A percentile compares a stretch with the other conserved stretches of the same genome.
Conservation (phyloP, 2,113 vertebrate genomes). For the Thryonomys swinderianus region DNA sequence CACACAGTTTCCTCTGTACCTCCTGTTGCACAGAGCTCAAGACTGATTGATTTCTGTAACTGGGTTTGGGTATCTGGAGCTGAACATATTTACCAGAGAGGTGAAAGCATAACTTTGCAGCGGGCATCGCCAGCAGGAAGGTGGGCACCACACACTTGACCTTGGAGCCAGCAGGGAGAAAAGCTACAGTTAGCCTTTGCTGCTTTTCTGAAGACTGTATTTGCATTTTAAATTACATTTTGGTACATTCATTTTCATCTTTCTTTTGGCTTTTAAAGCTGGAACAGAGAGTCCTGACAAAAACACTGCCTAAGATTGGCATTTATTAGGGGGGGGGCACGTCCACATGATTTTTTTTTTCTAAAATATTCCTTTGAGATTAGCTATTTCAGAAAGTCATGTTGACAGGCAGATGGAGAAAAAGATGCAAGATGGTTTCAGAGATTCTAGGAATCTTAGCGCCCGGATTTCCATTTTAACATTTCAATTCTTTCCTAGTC, state of each 20-base stretch:
- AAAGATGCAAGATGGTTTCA: conserved; percentile 61
- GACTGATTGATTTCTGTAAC: not conserved
- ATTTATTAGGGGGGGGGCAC: conserved; percentile 52
- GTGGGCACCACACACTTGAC: conserved; percentile 50
- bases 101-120: conserved; percentile 74
- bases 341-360: conserved; percentile 52
- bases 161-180: conserved; percentile 52
- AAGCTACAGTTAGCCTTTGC: conserved; percentile 71
- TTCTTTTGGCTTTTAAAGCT: conserved; percentile 79
- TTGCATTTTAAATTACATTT: conserved; percentile 86
- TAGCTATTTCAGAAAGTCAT: conserved; percentile 68
- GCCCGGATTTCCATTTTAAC: conserved; percentile 73
- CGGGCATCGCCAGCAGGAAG: conserved; percentile 71
- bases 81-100: conserved; percentile 75
- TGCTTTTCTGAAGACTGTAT: conserved; percentile 72
- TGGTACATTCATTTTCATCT: conserved; percentile 78
- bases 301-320: conserved; percentile 68
- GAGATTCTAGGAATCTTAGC: conserved; percentile 76
- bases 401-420: conserved; percentile 60
- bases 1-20: not conserved
- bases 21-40: not conserved
- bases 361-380: conserved; percentile 80
- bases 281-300: conserved; percentile 71
- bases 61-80: not conserved
- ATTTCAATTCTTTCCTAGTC: conserved; percentile 59